phyloP scores from a whole-genome alignment of 2,797 vertebrate genomes.

The Choloepus didactylus region DNA sequence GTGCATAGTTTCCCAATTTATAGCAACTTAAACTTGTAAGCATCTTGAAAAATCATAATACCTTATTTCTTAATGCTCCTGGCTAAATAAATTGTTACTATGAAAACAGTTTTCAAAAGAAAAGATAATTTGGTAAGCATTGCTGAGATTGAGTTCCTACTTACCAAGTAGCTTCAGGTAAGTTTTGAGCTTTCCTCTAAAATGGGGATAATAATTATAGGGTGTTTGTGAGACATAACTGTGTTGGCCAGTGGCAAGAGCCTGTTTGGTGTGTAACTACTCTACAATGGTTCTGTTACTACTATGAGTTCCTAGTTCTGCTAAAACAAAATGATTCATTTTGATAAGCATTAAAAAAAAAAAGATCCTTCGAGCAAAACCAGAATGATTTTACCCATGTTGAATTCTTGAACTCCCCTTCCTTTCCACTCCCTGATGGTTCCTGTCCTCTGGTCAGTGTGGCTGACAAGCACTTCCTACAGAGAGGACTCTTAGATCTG shows the following conservation, averaged over 20 bases:
- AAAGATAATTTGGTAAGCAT: not conserved
- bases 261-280: not conserved
- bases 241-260: not conserved
- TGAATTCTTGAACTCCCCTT: not conserved
- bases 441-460: not conserved
- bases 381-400: not conserved
- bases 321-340: constrained; percentile 5
- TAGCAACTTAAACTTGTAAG: not conserved
- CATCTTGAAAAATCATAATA: not conserved
- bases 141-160: not conserved
- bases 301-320: not conserved
- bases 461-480: not conserved
- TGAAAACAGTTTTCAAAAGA: not conserved
- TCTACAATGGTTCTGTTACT: not conserved
- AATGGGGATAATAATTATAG: not conserved
- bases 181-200: not conserved
- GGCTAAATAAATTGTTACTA: not conserved
- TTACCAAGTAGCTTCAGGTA: not conserved
- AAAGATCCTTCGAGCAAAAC: not conserved
- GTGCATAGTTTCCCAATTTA: not conserved
- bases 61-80: too few relatives aligned
- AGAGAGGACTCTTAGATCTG: not conserved
- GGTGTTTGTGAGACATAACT: not conserved
- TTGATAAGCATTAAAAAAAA: not conserved
- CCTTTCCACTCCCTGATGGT: not conserved